Base-by-base conservation (phyloP, 2,888 invertebrate species). In the Melolontha melolontha region DNA sequence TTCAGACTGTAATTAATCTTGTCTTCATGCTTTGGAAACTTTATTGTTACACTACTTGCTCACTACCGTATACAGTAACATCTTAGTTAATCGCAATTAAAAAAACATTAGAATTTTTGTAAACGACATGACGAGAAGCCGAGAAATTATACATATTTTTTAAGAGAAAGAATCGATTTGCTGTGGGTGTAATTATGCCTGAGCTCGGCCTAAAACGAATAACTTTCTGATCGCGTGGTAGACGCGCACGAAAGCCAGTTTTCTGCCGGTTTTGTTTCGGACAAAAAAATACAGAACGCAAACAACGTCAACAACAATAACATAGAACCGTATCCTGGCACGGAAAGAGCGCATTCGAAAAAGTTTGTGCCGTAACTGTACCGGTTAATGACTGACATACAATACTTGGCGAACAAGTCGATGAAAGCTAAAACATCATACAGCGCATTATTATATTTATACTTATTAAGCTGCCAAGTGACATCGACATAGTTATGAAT, bases 141-240 rank as follows among this genome's bases (percentile, higher is more conserved):
- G 1, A 57, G 42, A 22, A 57, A 44, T 44, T 57, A 57, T 44
- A 44, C 42, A 12, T 22, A 57, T 57, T 57, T 44, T n/a, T 40
- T 14, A 22, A 55, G 27, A 29, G 57, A 57, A 27, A 42, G 57
- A 57, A 57, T 57, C 57, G 57, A 57, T 57, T 22, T 27, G 42
- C 44, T n/a, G 44, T 27, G 40, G 27, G 14, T 16, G 44, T 57
- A 57, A 57, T 57, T 57, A 44, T 42, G 27, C 42, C 7, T 12
- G n/a, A 44, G 22, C 22, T 11, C 42, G 12, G 27, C n/a, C 12
- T 57, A 57, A 44, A 44, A 42, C n/a, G 55, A 57, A 57, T 57
- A 57, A 57, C 57, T 57, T 57, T 57, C 42, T 57, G 57, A 57
- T 57, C 41, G 57, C 57, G 57, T 57, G 57, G 44, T 42, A 27